Base-by-base conservation (phyloP, 2,888 invertebrate genomes). In the Orthonychiurus folsomi region DNA sequence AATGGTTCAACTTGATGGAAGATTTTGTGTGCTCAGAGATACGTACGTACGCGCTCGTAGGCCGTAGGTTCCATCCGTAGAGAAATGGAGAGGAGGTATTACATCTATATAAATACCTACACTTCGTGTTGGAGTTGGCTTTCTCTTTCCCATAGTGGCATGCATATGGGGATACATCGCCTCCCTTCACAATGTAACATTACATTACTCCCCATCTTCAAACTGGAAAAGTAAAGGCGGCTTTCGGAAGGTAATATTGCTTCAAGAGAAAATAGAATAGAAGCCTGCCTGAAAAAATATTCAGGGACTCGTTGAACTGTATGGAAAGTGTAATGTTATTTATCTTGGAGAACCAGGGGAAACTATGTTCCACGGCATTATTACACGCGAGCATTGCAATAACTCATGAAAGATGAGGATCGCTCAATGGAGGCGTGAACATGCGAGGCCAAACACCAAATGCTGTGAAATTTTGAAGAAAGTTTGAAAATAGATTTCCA, bases 351-450 rank as follows among this genome's bases (percentile, higher is more conserved):
- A 37, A 37, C 37, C 37, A 37, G 37, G 15, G 37, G 37, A 37
- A 37, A 37, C 9, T 37, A 37, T 37, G 37, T 37, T 37, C 37
- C 37, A 9, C 15, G 37, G 37, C 15, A 37, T 37, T 37, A 37
- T 37, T 37, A 37, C 37, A 37, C 37, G 37, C n/a, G n/a, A n/a
- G n/a, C 37, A 37, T 37, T 37, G 37, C 15, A 37, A 37, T 37
- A 37, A 37, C 37, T 37, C 37, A 37, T 37, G 37, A 37, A 37
- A 37, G 37, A 37, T 37, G 37, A 37, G 37, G 37, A 37, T 37
- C 37, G 15, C 37, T 37, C 37, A 15, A n/a, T n/a, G n/a, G n/a
- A n/a, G n/a, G n/a, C n/a, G n/a, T n/a, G n/a, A n/a, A n/a, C n/a
- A n/a, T n/a, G n/a, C n/a, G n/a, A n/a, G n/a, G n/a, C n/a, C n/a